Conservation (phyloP, 2,797 vertebrate genomes). For the Channallabes apus region DNA sequence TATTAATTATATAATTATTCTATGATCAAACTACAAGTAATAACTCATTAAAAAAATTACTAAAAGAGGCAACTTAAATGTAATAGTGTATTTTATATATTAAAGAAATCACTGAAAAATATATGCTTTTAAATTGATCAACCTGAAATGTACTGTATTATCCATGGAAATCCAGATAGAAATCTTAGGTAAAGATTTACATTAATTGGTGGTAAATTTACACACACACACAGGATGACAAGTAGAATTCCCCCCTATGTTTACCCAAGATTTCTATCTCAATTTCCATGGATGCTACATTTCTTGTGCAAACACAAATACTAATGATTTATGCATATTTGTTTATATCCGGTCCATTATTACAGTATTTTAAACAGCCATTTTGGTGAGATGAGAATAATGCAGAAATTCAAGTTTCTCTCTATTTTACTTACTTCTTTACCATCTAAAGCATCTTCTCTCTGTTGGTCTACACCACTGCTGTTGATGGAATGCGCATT, state of each 20-base stretch:
- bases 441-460: constrained; percentile 17
- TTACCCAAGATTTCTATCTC: background rate
- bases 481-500: constrained; percentile 36
- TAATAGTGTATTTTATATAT: background rate
- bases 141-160: no score
- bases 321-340: background rate
- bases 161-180: no score
- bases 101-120: background rate
- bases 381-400: background rate
- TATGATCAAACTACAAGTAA: no score
- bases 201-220: background rate
- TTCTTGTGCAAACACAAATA: background rate
- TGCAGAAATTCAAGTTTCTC: background rate
- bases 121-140: background rate
- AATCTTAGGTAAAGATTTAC: no score
- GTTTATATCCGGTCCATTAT: background rate
- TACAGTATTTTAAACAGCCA: background rate
- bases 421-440: background rate
- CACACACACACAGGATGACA: background rate
- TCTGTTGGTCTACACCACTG: constrained; percentile 27
- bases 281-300: background rate
- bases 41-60: background rate
- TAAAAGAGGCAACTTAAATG: background rate
- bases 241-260: background rate
- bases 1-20: background rate